These are phyloP conservation scores for Eulemur mongoz DNA, from an alignment of 2,797 vertebrate species.

Conservation along the genomic window DNA sequence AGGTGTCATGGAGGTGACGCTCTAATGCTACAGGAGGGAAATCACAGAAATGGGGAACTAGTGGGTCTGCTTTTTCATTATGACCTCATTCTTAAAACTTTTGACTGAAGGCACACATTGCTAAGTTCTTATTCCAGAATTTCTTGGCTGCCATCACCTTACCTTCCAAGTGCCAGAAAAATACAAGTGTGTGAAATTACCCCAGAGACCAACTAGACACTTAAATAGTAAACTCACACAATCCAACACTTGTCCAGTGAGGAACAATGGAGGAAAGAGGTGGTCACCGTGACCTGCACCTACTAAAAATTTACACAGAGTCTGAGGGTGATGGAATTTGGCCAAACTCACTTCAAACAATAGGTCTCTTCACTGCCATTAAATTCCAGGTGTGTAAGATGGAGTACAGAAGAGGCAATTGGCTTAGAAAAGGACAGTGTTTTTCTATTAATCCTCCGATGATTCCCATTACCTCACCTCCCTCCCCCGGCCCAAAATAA, in stretches of 20 bases:
- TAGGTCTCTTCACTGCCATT: not conserved
- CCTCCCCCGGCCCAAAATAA: accelerated
- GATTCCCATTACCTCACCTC: not conserved
- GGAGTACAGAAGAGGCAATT: not conserved
- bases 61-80: not conserved
- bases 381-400: not conserved
- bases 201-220: not conserved
- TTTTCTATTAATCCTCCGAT: not conserved
- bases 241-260: not conserved
- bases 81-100: not conserved
- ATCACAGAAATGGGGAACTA: not conserved
- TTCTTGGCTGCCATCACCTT: not conserved
- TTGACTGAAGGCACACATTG: not conserved
- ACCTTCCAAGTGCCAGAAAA: not conserved
- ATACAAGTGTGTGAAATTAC: not conserved
- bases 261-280: not conserved
- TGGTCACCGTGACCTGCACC: not conserved
- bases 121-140: not conserved
- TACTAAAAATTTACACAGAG: not conserved
- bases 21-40: not conserved
- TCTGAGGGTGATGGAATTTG: not conserved
- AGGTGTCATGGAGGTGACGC: not conserved
- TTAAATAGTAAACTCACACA: not conserved
- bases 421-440: not conserved
- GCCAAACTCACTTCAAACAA: not conserved